Conservation (phyloP, 2,888 invertebrate species). For the Drosophila melanosoma region DNA sequence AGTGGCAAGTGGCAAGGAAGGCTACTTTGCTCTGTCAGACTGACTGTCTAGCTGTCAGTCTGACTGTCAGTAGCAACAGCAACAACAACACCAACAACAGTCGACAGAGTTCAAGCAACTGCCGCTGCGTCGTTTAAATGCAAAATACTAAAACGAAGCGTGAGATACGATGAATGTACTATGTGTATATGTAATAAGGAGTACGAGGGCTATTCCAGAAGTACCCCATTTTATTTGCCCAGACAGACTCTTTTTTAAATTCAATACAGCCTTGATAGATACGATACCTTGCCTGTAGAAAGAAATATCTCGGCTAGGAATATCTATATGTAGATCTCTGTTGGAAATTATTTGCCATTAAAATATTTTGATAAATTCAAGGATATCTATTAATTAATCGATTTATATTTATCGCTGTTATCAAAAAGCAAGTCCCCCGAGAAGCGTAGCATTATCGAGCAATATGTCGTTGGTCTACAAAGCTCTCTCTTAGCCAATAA, state of each 20-base stretch:
- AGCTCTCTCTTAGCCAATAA: neutral
- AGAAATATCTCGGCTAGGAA: neutral
- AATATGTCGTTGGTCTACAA: neutral
- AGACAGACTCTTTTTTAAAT: neutral
- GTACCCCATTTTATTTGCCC: neutral
- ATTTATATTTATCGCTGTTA: neutral
- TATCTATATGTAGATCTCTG: neutral
- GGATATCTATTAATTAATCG: neutral
- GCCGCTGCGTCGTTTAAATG: slow-evolving; percentile 47
- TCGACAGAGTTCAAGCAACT: slow-evolving; percentile 55
- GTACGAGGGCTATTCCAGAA: neutral
- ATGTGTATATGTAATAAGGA: slow-evolving; percentile 1
- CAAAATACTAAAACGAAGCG: slow-evolving; percentile 52
- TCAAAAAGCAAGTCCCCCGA: neutral
- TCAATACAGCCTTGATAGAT: neutral
- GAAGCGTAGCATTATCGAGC: neutral
- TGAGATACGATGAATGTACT: slow-evolving; percentile 46
- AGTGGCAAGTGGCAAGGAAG: slow-evolving; percentile 44
- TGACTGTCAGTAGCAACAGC: slow-evolving; percentile 19
- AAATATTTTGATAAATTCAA: neutral
- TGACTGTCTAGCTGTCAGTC: slow-evolving; percentile 16
- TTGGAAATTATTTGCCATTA: no score
- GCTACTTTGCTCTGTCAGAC: slow-evolving; percentile 46
- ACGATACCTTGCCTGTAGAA: neutral
- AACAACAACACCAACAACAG: slow-evolving; percentile 8